Evolutionary conservation across 2,797 vertebrate genomes (phyloP).

Genomic region (Crocidura indochinensis): DNA sequence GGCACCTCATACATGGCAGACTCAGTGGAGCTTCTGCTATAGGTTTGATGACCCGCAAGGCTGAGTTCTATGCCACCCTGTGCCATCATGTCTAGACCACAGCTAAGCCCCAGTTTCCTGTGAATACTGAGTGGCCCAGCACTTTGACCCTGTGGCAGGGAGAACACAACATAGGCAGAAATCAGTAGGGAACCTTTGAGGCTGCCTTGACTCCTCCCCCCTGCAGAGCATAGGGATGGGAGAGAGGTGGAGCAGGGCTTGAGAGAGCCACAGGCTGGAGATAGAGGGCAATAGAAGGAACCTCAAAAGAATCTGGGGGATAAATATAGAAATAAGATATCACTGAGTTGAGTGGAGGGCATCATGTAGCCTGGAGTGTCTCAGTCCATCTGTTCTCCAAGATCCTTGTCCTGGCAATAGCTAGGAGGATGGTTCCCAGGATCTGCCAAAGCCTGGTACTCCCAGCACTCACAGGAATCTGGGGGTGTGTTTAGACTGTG

Average conservation of each 20-base stretch:
- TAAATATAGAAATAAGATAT: background rate
- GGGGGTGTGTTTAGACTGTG: background rate
- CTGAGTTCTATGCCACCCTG: too few species aligned
- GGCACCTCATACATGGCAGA: too few species aligned
- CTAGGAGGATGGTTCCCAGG: background rate
- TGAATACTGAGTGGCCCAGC: background rate
- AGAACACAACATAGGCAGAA: background rate
- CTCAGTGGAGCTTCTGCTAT: too few species aligned
- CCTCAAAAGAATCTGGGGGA: background rate
- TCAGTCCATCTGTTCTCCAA: background rate
- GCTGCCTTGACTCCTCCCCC: fast-evolving
- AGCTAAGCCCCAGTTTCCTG: too few species aligned
- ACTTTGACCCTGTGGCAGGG: background rate
- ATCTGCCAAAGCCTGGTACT: background rate
- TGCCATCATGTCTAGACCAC: too few species aligned
- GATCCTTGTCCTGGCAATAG: background rate
- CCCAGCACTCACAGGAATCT: background rate
- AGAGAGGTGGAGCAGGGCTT: background rate
- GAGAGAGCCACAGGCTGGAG: too few species aligned
- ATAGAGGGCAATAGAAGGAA: fast-evolving
- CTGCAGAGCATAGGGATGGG: fast-evolving
- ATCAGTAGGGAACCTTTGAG: background rate
- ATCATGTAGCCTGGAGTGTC: background rate
- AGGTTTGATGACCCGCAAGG: too few species aligned
- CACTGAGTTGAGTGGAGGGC: background rate